These are phyloP conservation scores for Mylabris sibirica DNA, from an alignment of 2,888 invertebrate species.

Conservation along the genomic window DNA sequence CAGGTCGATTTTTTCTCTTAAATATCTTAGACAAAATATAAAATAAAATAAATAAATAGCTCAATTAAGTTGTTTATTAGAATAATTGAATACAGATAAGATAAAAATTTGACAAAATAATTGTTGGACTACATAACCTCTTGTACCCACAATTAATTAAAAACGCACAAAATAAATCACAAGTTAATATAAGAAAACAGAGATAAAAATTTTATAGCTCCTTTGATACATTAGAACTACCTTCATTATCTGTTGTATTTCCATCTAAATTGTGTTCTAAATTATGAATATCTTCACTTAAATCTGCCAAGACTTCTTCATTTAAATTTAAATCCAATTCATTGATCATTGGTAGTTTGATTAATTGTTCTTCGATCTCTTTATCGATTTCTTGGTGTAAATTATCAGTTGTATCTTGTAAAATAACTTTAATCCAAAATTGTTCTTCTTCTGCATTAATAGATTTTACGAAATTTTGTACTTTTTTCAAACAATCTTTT, in stretches of 20 bases:
- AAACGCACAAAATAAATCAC: background rate
- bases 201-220: background rate
- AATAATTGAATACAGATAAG: slow-evolving; percentile 9
- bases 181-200: background rate
- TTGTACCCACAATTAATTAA: background rate
- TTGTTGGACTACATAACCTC: background rate
- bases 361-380: slow-evolving; percentile 9
- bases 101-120: slow-evolving; percentile 1
- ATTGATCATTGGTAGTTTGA: background rate
- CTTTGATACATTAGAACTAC: background rate
- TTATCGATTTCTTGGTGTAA: slow-evolving; percentile 33
- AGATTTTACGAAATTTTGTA: slow-evolving; percentile 43
- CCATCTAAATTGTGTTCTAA: slow-evolving; percentile 10
- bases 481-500: slow-evolving; percentile 46
- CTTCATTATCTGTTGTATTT: background rate
- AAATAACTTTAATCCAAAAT: slow-evolving; percentile 41
- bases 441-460: slow-evolving; percentile 45
- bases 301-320: slow-evolving; percentile 13
- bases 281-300: slow-evolving; percentile 14
- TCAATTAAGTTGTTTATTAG: background rate
- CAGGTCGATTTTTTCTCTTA: no score
- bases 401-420: slow-evolving; percentile 27
- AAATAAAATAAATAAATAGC: background rate
- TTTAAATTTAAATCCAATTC: slow-evolving; percentile 16
- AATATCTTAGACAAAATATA: background rate